phyloP scores from a whole-genome alignment of 2,797 vertebrate species.

The Cyprinella venusta region DNA sequence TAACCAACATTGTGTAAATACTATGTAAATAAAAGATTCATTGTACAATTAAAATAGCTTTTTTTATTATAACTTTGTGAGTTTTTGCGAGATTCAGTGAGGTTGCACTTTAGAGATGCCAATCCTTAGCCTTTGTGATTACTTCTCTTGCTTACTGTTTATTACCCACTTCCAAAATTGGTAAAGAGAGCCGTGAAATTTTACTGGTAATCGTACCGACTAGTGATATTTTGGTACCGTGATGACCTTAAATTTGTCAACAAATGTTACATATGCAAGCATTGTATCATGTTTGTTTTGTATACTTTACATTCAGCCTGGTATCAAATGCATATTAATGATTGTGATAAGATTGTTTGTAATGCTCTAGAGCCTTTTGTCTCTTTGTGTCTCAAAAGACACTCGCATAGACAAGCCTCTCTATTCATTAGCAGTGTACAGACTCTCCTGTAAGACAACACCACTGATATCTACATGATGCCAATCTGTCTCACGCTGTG shows the following conservation, averaged over 20 bases:
- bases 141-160: background rate
- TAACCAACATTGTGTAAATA: background rate
- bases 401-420: slow-evolving; percentile 26
- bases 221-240: background rate
- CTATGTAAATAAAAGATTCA: background rate
- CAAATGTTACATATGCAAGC: background rate
- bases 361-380: slow-evolving; percentile 20
- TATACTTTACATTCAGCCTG: background rate
- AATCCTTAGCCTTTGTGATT: background rate
- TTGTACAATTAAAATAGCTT: background rate
- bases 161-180: background rate
- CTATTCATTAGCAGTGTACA: slow-evolving; percentile 50
- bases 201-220: background rate
- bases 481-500: slow-evolving; percentile 8
- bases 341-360: slow-evolving; percentile 28
- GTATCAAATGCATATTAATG: slow-evolving; percentile 10
- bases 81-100: too few relatives aligned
- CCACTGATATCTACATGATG: slow-evolving; percentile 45
- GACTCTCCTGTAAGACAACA: slow-evolving; percentile 49
- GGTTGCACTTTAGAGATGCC: background rate
- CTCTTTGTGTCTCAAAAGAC: slow-evolving; percentile 32
- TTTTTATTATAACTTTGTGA: background rate
- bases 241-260: background rate
- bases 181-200: background rate
- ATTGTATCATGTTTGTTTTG: background rate